These are phyloP conservation scores for Stichodactyla mertensii DNA, from an alignment of 64 coral and sea anemone genomes.

Conservation along the genomic window DNA sequence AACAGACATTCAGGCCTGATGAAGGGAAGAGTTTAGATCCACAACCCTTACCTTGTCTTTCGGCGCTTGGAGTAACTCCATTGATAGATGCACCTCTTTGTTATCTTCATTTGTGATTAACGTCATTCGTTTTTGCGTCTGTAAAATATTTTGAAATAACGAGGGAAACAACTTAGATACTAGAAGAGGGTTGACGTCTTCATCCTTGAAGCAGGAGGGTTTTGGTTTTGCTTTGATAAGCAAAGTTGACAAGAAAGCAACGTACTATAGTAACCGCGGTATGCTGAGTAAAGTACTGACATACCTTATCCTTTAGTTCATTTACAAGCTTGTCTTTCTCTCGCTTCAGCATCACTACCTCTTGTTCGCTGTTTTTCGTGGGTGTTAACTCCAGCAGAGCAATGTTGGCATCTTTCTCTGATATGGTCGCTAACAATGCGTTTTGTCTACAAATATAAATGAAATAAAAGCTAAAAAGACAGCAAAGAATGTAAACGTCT, in stretches of 20 bases:
- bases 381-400: slow-evolving; percentile 86
- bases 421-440: slow-evolving; percentile 91
- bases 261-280: too few relatives aligned
- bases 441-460: slow-evolving; percentile 77
- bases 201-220: too few relatives aligned
- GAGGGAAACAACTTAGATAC: not conserved
- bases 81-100: slow-evolving; percentile 75
- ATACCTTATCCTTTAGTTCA: slow-evolving; percentile 92
- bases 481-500: not conserved
- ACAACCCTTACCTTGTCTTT: slow-evolving; percentile 56
- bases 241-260: too few relatives aligned
- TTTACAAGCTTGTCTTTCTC: slow-evolving; percentile 91
- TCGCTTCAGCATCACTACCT: slow-evolving; percentile 81
- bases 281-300: not conserved
- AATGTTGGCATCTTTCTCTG: slow-evolving; percentile 96
- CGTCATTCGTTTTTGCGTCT: slow-evolving; percentile 93
- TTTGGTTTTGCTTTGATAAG: too few relatives aligned
- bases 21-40: not conserved
- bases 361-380: slow-evolving; percentile 64
- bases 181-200: not conserved
- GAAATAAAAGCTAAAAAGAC: not conserved
- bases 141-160: not conserved
- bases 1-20: too few relatives aligned
- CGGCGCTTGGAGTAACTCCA: slow-evolving; percentile 67
- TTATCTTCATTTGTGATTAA: slow-evolving; percentile 77